Conservation (phyloP, 2,797 vertebrate species). For the Paguma larvata region DNA sequence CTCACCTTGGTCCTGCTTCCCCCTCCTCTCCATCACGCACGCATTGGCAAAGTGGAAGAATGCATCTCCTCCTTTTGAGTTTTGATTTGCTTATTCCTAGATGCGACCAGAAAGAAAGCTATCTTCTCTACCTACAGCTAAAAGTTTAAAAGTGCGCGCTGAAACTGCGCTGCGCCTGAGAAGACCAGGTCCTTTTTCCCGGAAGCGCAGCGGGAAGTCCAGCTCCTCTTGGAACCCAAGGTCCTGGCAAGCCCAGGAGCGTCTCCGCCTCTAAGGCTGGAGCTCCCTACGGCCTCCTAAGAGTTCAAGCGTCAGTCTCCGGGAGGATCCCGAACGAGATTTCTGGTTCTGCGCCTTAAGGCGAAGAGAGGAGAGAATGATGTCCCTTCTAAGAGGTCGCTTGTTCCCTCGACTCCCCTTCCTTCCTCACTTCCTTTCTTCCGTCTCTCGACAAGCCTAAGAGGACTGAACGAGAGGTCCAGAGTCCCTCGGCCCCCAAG, state of each 20-base stretch:
- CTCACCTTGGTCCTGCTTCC: background rate
- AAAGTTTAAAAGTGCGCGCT: background rate
- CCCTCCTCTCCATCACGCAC: background rate
- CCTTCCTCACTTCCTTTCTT: background rate
- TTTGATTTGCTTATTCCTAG: background rate
- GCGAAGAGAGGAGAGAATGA: accelerated
- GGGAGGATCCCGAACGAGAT: accelerated
- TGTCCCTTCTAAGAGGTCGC: background rate
- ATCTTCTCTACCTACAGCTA: too few species aligned
- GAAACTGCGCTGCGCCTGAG: accelerated
- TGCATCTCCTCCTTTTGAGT: background rate
- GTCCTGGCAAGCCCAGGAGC: accelerated
- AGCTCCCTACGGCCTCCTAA: accelerated
- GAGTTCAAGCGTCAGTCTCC: accelerated
- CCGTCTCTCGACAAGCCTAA: accelerated
- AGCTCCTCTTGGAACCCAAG: accelerated
- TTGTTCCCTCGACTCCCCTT: accelerated
- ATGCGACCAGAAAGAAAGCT: background rate
- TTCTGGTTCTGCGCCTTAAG: background rate
- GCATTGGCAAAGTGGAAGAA: background rate
- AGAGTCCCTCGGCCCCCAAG: background rate
- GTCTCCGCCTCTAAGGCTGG: accelerated
- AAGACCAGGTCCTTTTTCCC: accelerated
- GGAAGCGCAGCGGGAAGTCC: background rate
- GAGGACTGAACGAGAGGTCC: accelerated